phyloP scores from a whole-genome alignment of 2,888 invertebrate genomes.

The Orthosia incerta region DNA sequence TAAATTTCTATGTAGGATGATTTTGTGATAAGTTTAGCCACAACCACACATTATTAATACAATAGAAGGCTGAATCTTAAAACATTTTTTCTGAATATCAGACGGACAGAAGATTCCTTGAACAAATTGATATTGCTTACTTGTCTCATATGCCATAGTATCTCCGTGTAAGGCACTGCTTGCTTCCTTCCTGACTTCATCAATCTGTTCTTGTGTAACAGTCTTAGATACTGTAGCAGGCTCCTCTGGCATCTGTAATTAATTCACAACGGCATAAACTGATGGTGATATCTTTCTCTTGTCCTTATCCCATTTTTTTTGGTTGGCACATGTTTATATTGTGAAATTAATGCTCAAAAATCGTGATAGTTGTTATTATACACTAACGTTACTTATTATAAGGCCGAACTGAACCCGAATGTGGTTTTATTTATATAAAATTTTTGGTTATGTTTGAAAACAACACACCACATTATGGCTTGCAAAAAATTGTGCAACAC shows the following conservation, averaged over 20 bases:
- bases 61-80: too few species aligned
- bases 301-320: too few species aligned
- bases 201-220: conserved; percentile 89
- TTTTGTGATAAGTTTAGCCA: too few species aligned
- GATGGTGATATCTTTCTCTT: too few species aligned
- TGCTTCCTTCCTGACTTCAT: conserved; percentile 92
- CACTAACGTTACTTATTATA: too few species aligned
- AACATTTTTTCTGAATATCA: too few species aligned
- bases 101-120: too few species aligned
- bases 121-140: conserved; percentile 83
- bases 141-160: conserved; percentile 91
- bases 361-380: too few species aligned
- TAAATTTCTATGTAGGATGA: too few species aligned
- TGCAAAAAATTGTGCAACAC: conserved; percentile 39
- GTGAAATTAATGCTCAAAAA: too few species aligned
- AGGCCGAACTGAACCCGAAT: background rate
- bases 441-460: conserved; percentile 46
- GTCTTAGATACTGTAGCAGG: conserved; percentile 79
- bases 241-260: conserved; percentile 87
- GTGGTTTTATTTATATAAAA: background rate
- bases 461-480: background rate
- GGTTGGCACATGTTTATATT: too few species aligned
- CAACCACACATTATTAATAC: too few species aligned
- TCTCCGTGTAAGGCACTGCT: conserved; percentile 93
- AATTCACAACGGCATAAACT: background rate